Evolutionary conservation across 2,797 vertebrate species (phyloP), one percentile per base, ranked within the genome.

Genomic region (Capromys pilorides): DNA sequence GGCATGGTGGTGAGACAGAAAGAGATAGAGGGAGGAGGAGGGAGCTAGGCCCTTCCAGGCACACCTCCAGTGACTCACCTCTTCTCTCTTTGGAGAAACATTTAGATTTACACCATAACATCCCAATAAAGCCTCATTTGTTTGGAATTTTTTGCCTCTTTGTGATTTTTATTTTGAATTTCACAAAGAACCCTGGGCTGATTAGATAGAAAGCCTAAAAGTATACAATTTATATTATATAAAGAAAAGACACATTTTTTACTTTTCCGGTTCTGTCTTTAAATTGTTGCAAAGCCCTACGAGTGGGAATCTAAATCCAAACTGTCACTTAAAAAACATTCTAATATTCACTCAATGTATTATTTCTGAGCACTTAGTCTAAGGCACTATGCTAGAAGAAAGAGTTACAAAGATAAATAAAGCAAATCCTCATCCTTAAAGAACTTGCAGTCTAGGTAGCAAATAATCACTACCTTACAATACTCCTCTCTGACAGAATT

Each of bases 191-290:
- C 12, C 41, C 26, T 77, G 12, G 41, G 2, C 11, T 45, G 9
- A n/a, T 59, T 84, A 73, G 16, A 90, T 59, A 86, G 71, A 28
- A 94, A 94, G 88, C 69, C 6, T 71, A 21, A 84, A 92, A 92
- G 36, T 61, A 85, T 80, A 64, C 36, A 83, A 75, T 85, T 90
- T 92, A 41, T 84, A 86, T 54, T 82, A 51, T 33, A 82, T 77
- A 71, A 87, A 88, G 51, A 86, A 96, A 93, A 82, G 71, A 79
- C 78, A 6, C 91, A 91, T 79, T 64, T 64, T 92, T 31, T 9
- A 81, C 69, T 84, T 77, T 78, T 94, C 33, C 88, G 16, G 22
- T 84, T 28, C 41, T 28, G 6, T 49, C 57, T 31, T 61, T 92
- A 87, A 67, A 93, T 79, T 87, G 39, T 61, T 89, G 57, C 67